Percentiles rank a stretch among this genome's conserved stretches.
Conservation (phyloP, 1,140 invertebrate species). For the Euura lappo region DNA sequence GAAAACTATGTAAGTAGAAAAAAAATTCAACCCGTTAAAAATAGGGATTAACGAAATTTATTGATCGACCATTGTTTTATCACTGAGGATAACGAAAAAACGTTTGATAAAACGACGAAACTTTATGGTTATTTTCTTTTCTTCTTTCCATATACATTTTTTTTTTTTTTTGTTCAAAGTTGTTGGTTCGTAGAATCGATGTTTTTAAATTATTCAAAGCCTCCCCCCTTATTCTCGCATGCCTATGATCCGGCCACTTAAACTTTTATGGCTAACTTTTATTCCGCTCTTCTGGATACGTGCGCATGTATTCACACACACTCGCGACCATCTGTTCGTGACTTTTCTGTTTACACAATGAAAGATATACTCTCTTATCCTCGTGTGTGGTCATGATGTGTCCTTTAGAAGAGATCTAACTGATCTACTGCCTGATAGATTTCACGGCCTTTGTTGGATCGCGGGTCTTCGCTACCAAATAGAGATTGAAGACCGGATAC, state of each 20-base stretch:
- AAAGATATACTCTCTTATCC: not conserved
- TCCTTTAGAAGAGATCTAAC: not conserved
- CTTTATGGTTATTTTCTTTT: not conserved
- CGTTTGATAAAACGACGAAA: not conserved
- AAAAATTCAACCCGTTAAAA: too few species aligned
- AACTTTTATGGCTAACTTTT: not conserved
- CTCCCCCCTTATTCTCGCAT: not conserved
- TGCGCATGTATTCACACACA: not conserved
- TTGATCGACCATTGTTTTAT: too few species aligned
- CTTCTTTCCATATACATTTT: too few species aligned
- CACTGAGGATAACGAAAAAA: constrained; percentile 11
- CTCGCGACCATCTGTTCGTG: too few species aligned
- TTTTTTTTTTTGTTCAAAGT: not conserved
- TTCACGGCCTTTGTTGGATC: not conserved
- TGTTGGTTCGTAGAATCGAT: constrained; percentile 33
- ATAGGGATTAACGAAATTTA: too few species aligned
- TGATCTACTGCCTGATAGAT: not conserved
- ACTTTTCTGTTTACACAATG: not conserved
- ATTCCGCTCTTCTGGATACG: not conserved
- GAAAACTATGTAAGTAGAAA: too few species aligned
- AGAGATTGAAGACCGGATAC: not conserved
- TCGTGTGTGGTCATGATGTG: not conserved
- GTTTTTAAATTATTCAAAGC: constrained; percentile 40
- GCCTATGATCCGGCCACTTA: not conserved
- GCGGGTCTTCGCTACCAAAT: not conserved